phyloP scores from a whole-genome alignment of 2,797 vertebrate genomes.

The Sebastes itinus region DNA sequence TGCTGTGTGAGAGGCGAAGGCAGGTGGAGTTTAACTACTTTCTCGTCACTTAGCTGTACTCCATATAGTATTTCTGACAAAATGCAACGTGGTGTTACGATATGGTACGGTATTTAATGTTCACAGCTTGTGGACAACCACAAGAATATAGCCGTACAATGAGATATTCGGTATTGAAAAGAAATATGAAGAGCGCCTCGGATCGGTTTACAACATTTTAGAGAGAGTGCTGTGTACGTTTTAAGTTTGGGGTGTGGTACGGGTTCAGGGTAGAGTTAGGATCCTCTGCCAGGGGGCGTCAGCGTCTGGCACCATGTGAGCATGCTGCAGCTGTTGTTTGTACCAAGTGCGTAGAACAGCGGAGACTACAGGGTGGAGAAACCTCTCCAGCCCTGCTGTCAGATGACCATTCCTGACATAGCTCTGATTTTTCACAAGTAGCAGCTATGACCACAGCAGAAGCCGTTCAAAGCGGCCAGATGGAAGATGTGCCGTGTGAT shows the following conservation, averaged over 20 bases:
- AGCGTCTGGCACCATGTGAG: conserved; percentile 64
- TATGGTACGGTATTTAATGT: neutral
- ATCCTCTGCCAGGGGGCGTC: conserved; percentile 58
- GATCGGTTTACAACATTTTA: conserved; percentile 22
- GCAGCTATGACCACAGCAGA: conserved; percentile 60
- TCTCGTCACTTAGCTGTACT: conserved; percentile 28
- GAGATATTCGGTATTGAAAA: conserved; percentile 8
- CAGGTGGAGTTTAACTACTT: conserved; percentile 80
- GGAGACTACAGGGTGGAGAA: conserved; percentile 60
- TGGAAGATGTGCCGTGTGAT: conserved; percentile 51
- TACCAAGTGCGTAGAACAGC: conserved; percentile 69
- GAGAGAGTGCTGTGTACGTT: conserved; percentile 13
- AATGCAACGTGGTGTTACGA: neutral
- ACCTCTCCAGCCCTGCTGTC: conserved; percentile 68
- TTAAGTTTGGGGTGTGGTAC: conserved; percentile 55
- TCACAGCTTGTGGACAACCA: neutral
- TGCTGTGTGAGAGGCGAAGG: conserved; percentile 69
- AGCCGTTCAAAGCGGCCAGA: conserved; percentile 59
- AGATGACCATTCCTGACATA: conserved; percentile 81
- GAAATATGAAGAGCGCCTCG: neutral
- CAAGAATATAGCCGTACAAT: neutral
- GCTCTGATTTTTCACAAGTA: conserved; percentile 74
- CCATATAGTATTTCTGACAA: conserved; percentile 6
- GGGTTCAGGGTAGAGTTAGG: conserved; percentile 36
- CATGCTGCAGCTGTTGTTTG: conserved; percentile 85